Evolutionary conservation across 2,888 invertebrate genomes (phyloP).

Genomic region (Galerucella calmariensis): DNA sequence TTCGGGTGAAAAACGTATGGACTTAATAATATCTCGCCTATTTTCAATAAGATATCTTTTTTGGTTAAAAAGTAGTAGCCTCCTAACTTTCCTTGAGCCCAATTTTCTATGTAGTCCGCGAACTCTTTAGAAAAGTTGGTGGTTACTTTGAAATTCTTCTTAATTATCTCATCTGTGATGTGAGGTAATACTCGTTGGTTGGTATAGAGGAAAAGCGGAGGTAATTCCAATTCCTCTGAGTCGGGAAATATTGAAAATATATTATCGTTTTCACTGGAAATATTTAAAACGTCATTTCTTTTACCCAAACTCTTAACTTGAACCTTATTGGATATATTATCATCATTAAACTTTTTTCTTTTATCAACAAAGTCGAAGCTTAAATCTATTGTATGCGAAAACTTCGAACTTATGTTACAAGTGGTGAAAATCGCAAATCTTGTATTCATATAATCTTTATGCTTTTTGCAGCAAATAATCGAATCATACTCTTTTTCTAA

Average conservation of each 20-base stretch:
- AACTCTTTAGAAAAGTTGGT: slow-evolving; percentile 35
- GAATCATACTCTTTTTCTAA: slow-evolving; percentile 39
- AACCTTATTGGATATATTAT: slow-evolving; percentile 7
- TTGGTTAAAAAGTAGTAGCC: slow-evolving; percentile 49
- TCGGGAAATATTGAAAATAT: slow-evolving; percentile 34
- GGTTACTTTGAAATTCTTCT: slow-evolving; percentile 26
- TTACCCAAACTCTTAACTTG: slow-evolving; percentile 28
- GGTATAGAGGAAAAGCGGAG: slow-evolving; percentile 45
- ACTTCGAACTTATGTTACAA: slow-evolving; percentile 29
- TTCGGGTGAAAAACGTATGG: slow-evolving; percentile 39
- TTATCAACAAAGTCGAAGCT: slow-evolving; percentile 13
- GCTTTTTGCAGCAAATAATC: slow-evolving; percentile 24
- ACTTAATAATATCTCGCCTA: slow-evolving; percentile 47
- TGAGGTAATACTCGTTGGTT: slow-evolving; percentile 40
- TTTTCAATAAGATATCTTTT: slow-evolving; percentile 48
- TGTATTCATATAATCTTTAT: slow-evolving; percentile 23
- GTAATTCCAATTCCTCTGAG: slow-evolving; percentile 35
- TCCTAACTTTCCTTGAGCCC: slow-evolving; percentile 47
- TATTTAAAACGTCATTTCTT: slow-evolving; percentile 37
- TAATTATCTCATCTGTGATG: slow-evolving; percentile 40
- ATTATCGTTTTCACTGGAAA: slow-evolving; percentile 39
- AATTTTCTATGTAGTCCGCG: slow-evolving; percentile 47
- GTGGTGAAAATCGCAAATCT: slow-evolving; percentile 44
- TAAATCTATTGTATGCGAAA: slow-evolving; percentile 18
- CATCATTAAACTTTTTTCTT: slow-evolving; percentile 13